These are phyloP conservation scores for Pithys albifrons DNA, from an alignment of 2,113 vertebrate species.

Conservation along the genomic window DNA sequence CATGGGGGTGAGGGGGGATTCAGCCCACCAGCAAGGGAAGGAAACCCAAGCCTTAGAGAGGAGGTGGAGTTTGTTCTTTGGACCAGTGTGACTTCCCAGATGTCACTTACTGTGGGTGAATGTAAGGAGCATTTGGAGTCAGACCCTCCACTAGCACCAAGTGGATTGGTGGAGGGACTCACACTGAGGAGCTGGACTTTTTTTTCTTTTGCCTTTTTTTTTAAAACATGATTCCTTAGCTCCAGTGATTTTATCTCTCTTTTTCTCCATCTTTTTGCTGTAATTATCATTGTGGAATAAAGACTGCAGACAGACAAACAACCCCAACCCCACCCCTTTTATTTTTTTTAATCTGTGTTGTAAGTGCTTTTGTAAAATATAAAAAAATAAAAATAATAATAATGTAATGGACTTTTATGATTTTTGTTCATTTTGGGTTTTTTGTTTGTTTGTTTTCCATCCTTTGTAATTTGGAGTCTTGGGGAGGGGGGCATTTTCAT, in stretches of 20 bases:
- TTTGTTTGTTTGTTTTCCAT: conserved; percentile 1
- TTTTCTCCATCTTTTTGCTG: neutral
- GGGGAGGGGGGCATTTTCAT: conserved; percentile 58
- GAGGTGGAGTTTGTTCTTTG: neutral
- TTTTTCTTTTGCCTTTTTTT: conserved; percentile 21
- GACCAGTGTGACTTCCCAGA: neutral
- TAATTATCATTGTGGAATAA: conserved; percentile 52
- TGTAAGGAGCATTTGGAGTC: neutral
- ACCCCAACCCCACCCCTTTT: neutral
- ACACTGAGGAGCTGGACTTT: neutral
- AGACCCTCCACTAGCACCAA: neutral
- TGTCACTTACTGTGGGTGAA: neutral
- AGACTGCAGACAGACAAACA: conserved; percentile 17
- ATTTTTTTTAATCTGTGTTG: conserved; percentile 57
- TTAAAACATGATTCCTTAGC: neutral
- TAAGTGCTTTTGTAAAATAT: conserved; percentile 72
- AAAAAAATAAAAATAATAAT: conserved; percentile 33
- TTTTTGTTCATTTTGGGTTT: neutral
- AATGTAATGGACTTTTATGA: conserved; percentile 49
- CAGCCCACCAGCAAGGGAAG: neutral
- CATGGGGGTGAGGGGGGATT: neutral
- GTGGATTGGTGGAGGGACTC: neutral
- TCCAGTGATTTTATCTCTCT: conserved; percentile 23
- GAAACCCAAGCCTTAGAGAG: neutral
- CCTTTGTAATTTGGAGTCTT: conserved; percentile 65